A percentile compares a stretch with the other conserved stretches of the same genome.
Evolutionary conservation across 1,140 invertebrate genomes (phyloP).

Genomic region (Mya arenaria): DNA sequence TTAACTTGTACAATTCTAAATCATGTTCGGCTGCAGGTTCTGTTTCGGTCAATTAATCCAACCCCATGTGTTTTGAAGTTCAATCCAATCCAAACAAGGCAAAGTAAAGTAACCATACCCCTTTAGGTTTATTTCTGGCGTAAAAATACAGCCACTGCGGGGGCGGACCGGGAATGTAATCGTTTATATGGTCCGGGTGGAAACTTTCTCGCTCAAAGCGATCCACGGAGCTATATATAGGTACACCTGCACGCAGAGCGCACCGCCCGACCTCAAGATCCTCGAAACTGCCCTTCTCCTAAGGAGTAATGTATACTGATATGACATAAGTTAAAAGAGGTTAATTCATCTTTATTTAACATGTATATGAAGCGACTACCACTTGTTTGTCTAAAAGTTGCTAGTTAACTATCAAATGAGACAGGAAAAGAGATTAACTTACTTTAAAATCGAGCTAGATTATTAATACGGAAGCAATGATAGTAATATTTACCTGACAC

Average conservation of each 20-base stretch:
- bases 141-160: conserved; percentile 53
- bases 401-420: no score
- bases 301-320: conserved; percentile 77
- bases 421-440: no score
- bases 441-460: no score
- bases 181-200: conserved; percentile 82
- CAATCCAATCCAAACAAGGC: no score
- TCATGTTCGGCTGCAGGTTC: not conserved
- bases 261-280: conserved; percentile 97
- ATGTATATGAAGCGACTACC: no score
- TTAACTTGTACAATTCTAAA: not conserved
- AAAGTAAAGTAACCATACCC: conserved; percentile 18
- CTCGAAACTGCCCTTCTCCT: conserved; percentile 89
- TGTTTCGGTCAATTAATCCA: no score
- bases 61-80: not conserved
- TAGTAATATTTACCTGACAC: no score
- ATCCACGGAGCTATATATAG: conserved; percentile 93
- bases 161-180: conserved; percentile 48
- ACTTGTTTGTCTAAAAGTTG: no score
- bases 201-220: conserved; percentile 91
- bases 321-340: no score
- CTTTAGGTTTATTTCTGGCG: conserved; percentile 54
- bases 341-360: no score
- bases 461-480: no score
- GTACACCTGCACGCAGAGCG: conserved; percentile 87